Conservation (phyloP, 2,888 invertebrate genomes). For the Cheilosia vernalis region DNA sequence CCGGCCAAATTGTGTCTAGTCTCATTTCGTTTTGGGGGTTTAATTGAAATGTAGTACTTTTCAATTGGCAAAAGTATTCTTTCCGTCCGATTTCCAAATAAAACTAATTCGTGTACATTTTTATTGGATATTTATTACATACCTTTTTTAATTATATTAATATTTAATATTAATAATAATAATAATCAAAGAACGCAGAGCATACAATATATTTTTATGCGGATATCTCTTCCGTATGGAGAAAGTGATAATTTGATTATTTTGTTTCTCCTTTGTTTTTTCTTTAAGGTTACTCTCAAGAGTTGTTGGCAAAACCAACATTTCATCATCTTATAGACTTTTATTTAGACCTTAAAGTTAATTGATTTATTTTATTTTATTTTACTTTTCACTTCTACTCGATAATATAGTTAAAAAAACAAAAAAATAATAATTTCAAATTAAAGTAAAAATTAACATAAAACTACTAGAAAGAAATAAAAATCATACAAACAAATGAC, state of each 20-base stretch:
- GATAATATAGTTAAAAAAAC: conserved; percentile 18
- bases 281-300: conserved; percentile 27
- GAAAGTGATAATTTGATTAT: conserved; percentile 52
- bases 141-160: conserved; percentile 64
- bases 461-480: conserved; percentile 35
- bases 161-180: conserved; percentile 68
- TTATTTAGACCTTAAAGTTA: conserved; percentile 37
- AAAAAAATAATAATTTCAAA: conserved; percentile 6
- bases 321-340: conserved; percentile 14
- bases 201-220: conserved; percentile 54
- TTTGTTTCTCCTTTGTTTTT: conserved; percentile 5
- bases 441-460: conserved; percentile 31
- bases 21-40: too few species aligned
- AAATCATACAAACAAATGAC: conserved; percentile 64
- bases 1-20: too few species aligned
- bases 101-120: conserved; percentile 18
- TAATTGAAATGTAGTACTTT: too few species aligned
- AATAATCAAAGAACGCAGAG: conserved; percentile 67
- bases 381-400: conserved; percentile 24
- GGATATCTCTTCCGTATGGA: conserved; percentile 38
- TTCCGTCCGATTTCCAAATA: too few species aligned
- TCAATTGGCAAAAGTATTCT: too few species aligned
- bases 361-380: conserved; percentile 37
- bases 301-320: conserved; percentile 11
- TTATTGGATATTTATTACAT: conserved; percentile 69